Base-by-base conservation (phyloP, 2,113 vertebrate genomes). In the Nothoprocta perdicaria region DNA sequence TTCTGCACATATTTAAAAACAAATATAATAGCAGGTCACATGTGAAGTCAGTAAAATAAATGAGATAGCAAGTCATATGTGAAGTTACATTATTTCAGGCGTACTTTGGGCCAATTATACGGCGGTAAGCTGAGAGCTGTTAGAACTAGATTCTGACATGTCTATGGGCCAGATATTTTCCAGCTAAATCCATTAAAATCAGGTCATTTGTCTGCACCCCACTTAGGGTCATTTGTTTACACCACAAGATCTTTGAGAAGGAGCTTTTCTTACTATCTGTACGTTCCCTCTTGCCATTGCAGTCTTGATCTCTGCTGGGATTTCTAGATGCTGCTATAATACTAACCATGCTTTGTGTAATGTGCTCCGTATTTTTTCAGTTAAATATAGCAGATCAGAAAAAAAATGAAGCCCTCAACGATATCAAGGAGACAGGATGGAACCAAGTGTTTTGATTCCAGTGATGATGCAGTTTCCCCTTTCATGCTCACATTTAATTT, bases 361-460 rank as follows among this genome's bases (percentile, higher is more conserved):
- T 60, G 23, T 0, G 0, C 38, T 74, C 46, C 83, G 26, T 84
- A 40, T 79, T 87, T 89, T 84, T 65, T 63, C 85, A 80, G 66
- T 69, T 71, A 72, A 80, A 63, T 57, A 71, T 18, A 15, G 27
- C 18, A 24, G 13, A 24, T 72, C 46, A 52, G 35, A 26, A 72
- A 53, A 35, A 52, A 52, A 18, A 40, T 26, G 8, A 53, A 75
- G 33, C 48, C 29, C 72, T 78, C 87, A 67, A 27, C 79, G 68
- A 53, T 75, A 89, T 29, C 33, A 57, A 80, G 35, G 50, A 88
- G 55, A 48, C 35, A 84, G 41, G 74, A 63, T 68, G 83, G 66
- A 84, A 69, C 31, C 35, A 87, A 74, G 48, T 85, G 23, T 29
- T 84, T 88, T 92, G 48, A 46, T 93, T 78, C 85, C 61, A 65